phyloP scores from a whole-genome alignment of 2,797 vertebrate species.

The Gallinago nigripennis region DNA sequence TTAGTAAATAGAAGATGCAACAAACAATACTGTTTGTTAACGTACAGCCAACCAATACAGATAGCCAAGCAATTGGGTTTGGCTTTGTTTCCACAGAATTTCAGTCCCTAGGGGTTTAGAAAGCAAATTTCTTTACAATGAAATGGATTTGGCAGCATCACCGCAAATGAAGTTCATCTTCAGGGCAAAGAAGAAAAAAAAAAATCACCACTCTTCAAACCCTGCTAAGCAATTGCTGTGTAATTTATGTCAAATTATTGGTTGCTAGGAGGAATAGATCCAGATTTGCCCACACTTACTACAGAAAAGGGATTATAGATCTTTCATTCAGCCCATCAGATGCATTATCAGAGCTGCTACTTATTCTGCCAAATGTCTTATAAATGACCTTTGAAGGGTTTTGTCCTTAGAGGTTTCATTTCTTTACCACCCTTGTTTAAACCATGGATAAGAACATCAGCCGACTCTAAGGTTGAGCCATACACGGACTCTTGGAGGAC shows the following conservation, averaged over 20 bases:
- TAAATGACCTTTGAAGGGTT: neutral
- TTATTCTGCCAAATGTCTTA: slow-evolving; percentile 14
- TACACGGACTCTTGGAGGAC: neutral
- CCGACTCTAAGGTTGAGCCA: neutral
- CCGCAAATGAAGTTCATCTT: slow-evolving; percentile 72
- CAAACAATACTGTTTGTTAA: slow-evolving; percentile 30
- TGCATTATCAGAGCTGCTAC: slow-evolving; percentile 30
- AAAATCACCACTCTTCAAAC: neutral
- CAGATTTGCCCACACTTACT: slow-evolving; percentile 37
- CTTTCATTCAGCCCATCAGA: slow-evolving; percentile 29
- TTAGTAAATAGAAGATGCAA: slow-evolving; percentile 20
- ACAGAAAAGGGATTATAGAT: slow-evolving; percentile 39
- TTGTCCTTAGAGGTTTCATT: neutral
- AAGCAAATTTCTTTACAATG: slow-evolving; percentile 74
- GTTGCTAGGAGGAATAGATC: slow-evolving; percentile 50
- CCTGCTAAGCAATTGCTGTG: slow-evolving; percentile 29
- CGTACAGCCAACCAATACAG: neutral
- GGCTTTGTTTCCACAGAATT: slow-evolving; percentile 58
- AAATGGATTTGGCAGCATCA: slow-evolving; percentile 70
- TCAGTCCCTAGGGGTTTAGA: slow-evolving; percentile 56
- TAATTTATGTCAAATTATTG: slow-evolving; percentile 67
- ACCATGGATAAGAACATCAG: neutral
- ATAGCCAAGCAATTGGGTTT: slow-evolving; percentile 60
- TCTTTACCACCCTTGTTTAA: slow-evolving; percentile 33
- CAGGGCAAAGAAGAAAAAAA: slow-evolving; percentile 38